phyloP scores from a whole-genome alignment of 2,888 invertebrate species.

The Ptilodon capucinus region DNA sequence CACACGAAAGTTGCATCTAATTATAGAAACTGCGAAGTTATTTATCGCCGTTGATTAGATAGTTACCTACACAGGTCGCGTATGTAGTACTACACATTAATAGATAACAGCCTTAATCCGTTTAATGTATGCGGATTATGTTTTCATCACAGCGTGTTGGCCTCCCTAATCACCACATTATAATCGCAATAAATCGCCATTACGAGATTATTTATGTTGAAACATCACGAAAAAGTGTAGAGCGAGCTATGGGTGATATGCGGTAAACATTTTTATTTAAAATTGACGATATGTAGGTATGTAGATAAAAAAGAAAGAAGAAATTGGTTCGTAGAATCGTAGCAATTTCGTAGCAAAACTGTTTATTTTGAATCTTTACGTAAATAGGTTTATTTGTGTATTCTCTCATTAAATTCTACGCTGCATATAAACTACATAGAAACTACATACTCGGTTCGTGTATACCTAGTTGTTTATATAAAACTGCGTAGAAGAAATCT shows the following conservation, averaged over 20 bases:
- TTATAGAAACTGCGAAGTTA: constrained; percentile 18
- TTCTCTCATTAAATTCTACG: neutral
- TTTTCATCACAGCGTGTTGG: constrained; percentile 21
- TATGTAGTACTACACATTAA: constrained; percentile 22
- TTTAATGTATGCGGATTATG: constrained; percentile 32
- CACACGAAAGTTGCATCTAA: constrained; percentile 9
- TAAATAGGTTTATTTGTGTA: too few species aligned
- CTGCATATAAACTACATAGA: neutral
- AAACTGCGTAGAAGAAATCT: neutral
- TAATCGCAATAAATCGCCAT: constrained; percentile 1
- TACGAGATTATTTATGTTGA: constrained; percentile 1
- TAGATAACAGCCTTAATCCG: constrained; percentile 28
- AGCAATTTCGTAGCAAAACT: neutral
- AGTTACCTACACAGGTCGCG: constrained; percentile 14
- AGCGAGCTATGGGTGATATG: too few species aligned
- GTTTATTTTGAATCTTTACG: neutral
- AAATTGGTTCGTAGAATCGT: neutral
- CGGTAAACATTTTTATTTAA: neutral
- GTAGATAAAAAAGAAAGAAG: too few species aligned
- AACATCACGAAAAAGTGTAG: neutral
- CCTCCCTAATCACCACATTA: constrained; percentile 15
- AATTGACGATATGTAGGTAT: too few species aligned
- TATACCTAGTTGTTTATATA: neutral
- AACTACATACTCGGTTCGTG: neutral
- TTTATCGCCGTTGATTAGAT: constrained; percentile 28